A percentile compares a stretch with the other conserved stretches of the same genome.
phyloP scores from a whole-genome alignment of 2,113 vertebrate species.

The Scartelaos histophorus region DNA sequence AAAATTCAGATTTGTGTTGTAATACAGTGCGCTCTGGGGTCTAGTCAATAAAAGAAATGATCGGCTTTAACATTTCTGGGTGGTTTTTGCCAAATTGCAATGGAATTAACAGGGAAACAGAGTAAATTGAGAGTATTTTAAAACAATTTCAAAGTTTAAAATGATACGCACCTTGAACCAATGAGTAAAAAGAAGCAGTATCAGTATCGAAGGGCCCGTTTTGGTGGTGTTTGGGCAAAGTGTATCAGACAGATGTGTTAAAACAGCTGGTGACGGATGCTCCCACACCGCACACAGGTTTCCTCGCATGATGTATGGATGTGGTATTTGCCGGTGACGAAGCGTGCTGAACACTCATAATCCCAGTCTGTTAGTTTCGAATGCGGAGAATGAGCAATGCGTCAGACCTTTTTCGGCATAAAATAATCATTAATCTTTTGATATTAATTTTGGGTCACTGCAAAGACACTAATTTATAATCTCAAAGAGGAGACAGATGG shows the following conservation, averaged over 20 bases:
- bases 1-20: too few relatives aligned
- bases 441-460: slow-evolving; percentile 40
- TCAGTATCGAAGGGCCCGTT: background rate
- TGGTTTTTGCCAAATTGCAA: too few relatives aligned
- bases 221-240: background rate
- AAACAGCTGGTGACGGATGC: slow-evolving; percentile 23
- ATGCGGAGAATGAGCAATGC: slow-evolving; percentile 51
- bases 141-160: too few relatives aligned
- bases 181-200: background rate
- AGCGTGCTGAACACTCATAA: slow-evolving; percentile 27
- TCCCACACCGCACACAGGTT: slow-evolving; percentile 31
- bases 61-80: too few relatives aligned
- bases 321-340: slow-evolving; percentile 61
- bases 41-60: too few relatives aligned
- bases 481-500: background rate
- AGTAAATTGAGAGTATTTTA: too few relatives aligned
- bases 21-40: too few relatives aligned
- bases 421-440: slow-evolving; percentile 47
- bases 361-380: slow-evolving; percentile 23
- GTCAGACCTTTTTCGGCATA: slow-evolving; percentile 48
- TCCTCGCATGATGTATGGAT: slow-evolving; percentile 48
- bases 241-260: slow-evolving; percentile 5
- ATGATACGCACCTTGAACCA: background rate
- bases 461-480: slow-evolving; percentile 29
- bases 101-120: too few relatives aligned